Evolutionary conservation across 2,888 invertebrate genomes (phyloP).

Genomic region (Erebia epiphron): DNA sequence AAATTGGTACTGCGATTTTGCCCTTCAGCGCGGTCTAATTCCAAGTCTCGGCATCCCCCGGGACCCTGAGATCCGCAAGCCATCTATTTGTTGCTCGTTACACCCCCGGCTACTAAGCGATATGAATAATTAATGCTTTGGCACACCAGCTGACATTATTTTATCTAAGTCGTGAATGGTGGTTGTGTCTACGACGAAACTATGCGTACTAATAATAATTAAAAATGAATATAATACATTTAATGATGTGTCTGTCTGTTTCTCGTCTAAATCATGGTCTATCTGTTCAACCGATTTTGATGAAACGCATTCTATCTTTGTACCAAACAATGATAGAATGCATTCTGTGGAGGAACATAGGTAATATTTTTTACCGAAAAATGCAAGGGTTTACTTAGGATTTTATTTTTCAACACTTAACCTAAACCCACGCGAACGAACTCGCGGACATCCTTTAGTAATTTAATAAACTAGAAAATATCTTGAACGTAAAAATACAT

Average conservation of each 20-base stretch:
- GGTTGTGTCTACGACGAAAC: conserved; percentile 6
- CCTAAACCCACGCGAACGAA: too few species aligned
- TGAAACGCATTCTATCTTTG: too few species aligned
- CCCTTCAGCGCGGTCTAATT: conserved; percentile 39
- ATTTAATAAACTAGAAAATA: background rate
- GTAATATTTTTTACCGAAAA: too few species aligned
- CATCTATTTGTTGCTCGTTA: conserved; percentile 53
- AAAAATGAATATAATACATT: too few species aligned
- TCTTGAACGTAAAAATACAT: background rate
- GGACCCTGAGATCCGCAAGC: conserved; percentile 40
- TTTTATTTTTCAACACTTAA: too few species aligned
- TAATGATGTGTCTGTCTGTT: too few species aligned
- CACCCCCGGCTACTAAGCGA: conserved; percentile 47
- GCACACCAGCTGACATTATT: conserved; percentile 41
- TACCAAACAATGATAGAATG: too few species aligned
- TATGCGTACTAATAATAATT: background rate
- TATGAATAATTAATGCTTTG: conserved; percentile 52
- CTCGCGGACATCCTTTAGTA: too few species aligned
- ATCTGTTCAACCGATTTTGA: too few species aligned
- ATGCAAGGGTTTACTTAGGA: too few species aligned
- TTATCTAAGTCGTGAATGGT: conserved; percentile 41
- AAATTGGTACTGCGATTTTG: conserved; percentile 31
- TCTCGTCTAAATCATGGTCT: too few species aligned
- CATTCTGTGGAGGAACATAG: too few species aligned
- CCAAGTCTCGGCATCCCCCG: conserved; percentile 35